phyloP scores from a whole-genome alignment of 1,140 invertebrate genomes.

The Cherax destructor region DNA sequence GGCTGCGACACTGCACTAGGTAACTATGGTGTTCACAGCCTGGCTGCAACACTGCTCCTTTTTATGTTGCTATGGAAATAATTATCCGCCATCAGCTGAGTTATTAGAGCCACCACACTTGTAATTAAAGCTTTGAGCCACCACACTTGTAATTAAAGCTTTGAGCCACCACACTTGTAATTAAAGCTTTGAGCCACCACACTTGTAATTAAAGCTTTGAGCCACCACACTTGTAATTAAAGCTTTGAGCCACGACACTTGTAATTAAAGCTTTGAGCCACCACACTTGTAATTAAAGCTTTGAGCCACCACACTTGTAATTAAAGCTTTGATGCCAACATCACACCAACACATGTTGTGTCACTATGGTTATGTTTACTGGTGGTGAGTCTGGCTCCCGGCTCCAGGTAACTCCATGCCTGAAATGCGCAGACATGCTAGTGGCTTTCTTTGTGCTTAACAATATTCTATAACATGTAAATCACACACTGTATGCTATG shows the following conservation, averaged over 20 bases:
- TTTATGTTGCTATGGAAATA: not conserved
- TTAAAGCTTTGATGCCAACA: slow-evolving; percentile 6
- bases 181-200: slow-evolving; percentile 12
- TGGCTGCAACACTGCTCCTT: too few species aligned
- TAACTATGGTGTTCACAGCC: too few species aligned
- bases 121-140: slow-evolving; percentile 17
- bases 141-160: slow-evolving; percentile 21
- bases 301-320: not conserved
- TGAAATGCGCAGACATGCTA: too few species aligned
- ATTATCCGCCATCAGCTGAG: slow-evolving; percentile 1
- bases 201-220: slow-evolving; percentile 17
- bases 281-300: too few species aligned
- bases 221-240: slow-evolving; percentile 16
- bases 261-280: slow-evolving; percentile 6
- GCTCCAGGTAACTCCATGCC: too few species aligned
- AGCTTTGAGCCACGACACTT: slow-evolving; percentile 9
- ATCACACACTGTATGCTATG: too few species aligned
- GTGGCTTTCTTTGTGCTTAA: too few species aligned
- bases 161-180: slow-evolving; percentile 11
- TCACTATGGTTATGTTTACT: not conserved
- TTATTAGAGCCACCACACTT: not conserved
- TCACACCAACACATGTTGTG: slow-evolving; percentile 10
- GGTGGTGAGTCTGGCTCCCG: not conserved
- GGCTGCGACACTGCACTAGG: too few species aligned
- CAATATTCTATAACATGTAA: too few species aligned